Evolutionary conservation across 2,888 invertebrate genomes (phyloP), one percentile per base, ranked within the genome.

Genomic region (Ptychoptera contaminata): DNA sequence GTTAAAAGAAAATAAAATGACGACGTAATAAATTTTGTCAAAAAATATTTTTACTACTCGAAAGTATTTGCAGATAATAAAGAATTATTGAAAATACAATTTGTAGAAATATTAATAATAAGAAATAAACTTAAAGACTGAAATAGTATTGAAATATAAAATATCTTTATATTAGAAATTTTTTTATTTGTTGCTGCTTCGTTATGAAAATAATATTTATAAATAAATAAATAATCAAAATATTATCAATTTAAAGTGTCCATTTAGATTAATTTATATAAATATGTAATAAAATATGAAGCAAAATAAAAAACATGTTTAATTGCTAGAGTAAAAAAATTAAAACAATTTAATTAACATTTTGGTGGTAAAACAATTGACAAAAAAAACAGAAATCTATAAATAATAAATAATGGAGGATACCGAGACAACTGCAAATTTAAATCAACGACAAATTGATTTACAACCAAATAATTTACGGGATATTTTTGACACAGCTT

Each of bases 401-500:
- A 37, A 16, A 38, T 12, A 38, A 16, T 11, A 29, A 23, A 46
- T 30, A 42, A 37, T 42, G 36, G 40, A 43, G 35, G 39, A 40
- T 34, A 30, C 42, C 40, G 36, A 47, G 40, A 32, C 34, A 40
- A 40, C 39, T 35, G 40, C 35, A 39, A 37, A 35, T n/a, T n/a
- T n/a, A n/a, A n/a, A n/a, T n/a, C 38, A 16, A 39, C 40, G 34
- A 30, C 38, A 23, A 30, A 16, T 40, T 37, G 40, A 45, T 32
- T 32, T 15, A 31, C 41, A 42, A 44, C 23, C 23, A 37, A 31
- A 43, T n/a, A 31, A 42, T 43, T 51, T 53, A 37, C 47, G 54
- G 16, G 55, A 55, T 46, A 53, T 54, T 32, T 52, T 54, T 42
- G 44, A 46, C 39, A 49, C 51, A 12, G 53, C 52, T 14, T 51